phyloP scores from a whole-genome alignment of 37 sponge, comb jelly and placozoan genomes.

The Cliona cf. orientalis region DNA sequence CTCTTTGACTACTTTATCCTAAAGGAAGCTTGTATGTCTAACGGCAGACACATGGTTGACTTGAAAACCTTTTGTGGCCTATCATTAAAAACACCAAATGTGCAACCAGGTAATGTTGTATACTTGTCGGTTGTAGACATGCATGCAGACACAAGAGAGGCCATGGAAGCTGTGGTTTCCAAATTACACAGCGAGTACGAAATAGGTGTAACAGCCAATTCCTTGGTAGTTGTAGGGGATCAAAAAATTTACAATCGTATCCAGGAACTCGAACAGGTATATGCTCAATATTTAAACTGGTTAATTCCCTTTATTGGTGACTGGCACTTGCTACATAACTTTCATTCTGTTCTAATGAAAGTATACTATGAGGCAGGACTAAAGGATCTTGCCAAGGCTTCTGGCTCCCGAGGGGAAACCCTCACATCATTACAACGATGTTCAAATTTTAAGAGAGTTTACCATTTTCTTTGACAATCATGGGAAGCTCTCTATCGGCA shows the following conservation, averaged over 20 bases:
- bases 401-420: slow-evolving; percentile 6
- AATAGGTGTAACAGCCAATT: not conserved
- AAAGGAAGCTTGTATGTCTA: not conserved
- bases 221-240: not conserved
- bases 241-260: not conserved
- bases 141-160: not conserved
- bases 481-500: slow-evolving; percentile 22
- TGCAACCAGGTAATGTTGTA: not conserved
- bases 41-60: not conserved
- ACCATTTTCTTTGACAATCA: slow-evolving; percentile 4
- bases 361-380: slow-evolving; percentile 31
- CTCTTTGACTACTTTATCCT: not conserved
- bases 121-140: slow-evolving; percentile 10
- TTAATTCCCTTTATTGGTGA: slow-evolving; percentile 27
- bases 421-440: not conserved
- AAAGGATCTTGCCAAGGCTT: slow-evolving; percentile 8
- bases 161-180: not conserved
- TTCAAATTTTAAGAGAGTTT: slow-evolving; percentile 13
- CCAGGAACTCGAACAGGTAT: not conserved
- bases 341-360: slow-evolving; percentile 27
- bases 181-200: not conserved
- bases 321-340: slow-evolving; percentile 30
- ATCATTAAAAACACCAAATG: not conserved
- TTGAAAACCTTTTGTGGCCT: slow-evolving; percentile 1
- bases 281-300: slow-evolving; percentile 11